phyloP scores from a whole-genome alignment of 2,797 vertebrate species.

The Pygocentrus nattereri region DNA sequence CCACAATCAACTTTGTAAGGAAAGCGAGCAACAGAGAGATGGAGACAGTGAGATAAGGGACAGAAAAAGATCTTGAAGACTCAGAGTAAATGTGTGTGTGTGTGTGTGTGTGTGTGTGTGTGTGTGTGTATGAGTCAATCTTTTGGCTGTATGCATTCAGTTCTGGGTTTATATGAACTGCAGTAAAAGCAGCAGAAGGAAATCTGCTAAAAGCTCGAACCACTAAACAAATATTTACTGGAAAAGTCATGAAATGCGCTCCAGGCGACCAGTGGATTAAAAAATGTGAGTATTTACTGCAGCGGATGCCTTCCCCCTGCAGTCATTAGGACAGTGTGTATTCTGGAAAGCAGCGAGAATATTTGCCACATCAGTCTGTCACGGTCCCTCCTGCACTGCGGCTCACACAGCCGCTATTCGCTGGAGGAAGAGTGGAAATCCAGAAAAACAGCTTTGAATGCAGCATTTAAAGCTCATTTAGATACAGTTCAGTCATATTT shows the following conservation, averaged over 20 bases:
- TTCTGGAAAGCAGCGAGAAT: constrained; percentile 53
- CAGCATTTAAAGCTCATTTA: neutral
- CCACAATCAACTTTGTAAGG: no score
- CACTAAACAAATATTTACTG: constrained; percentile 70
- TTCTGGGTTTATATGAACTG: constrained; percentile 58
- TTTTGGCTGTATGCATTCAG: constrained; percentile 1
- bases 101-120: constrained; percentile 24
- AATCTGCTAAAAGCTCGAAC: neutral
- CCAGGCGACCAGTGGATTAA: constrained; percentile 38
- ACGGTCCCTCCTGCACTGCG: neutral
- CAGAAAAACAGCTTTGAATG: neutral
- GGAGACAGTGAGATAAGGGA: neutral
- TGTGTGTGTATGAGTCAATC: constrained; percentile 6
- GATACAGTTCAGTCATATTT: no score
- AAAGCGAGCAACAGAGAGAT: no score
- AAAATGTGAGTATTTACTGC: constrained; percentile 60
- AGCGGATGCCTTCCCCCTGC: constrained; percentile 36
- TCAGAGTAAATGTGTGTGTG: neutral
- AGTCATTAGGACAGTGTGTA: constrained; percentile 51
- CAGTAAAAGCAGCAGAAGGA: constrained; percentile 42
- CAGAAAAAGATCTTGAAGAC: neutral
- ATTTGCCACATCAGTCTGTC: constrained; percentile 33
- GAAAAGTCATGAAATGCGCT: constrained; percentile 49
- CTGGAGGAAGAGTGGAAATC: constrained; percentile 18
- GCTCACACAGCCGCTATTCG: neutral